A percentile compares a stretch with the other conserved stretches of the same genome.
Evolutionary conservation across 53 echinoderm and acorn worm species (phyloP).

Genomic region (Glandiceps talaboti): DNA sequence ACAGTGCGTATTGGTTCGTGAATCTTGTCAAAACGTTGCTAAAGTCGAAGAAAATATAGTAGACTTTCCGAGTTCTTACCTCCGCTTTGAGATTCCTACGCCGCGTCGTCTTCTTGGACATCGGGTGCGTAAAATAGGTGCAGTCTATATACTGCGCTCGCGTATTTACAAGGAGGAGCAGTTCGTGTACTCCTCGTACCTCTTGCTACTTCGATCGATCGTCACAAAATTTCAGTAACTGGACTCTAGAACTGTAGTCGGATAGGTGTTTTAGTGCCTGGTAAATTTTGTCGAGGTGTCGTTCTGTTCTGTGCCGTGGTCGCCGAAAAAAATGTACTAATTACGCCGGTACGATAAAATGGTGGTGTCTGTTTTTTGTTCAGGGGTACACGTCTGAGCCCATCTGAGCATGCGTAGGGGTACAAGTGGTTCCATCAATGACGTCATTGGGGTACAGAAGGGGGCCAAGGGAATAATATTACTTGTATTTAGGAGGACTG

Average conservation of each 20-base stretch:
- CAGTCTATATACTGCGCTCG: background rate
- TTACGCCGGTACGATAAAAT: background rate
- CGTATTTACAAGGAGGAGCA: background rate
- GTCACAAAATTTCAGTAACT: background rate
- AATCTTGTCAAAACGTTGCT: background rate
- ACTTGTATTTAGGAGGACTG: background rate
- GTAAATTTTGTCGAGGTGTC: background rate
- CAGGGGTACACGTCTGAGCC: conserved; percentile 52
- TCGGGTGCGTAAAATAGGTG: background rate
- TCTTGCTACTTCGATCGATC: background rate
- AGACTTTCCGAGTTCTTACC: background rate
- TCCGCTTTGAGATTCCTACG: background rate
- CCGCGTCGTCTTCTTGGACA: background rate
- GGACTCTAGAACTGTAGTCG: background rate
- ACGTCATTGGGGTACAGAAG: conserved; percentile 33
- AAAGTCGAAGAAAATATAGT: background rate
- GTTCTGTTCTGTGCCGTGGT: background rate
- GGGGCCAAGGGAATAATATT: conserved; percentile 6
- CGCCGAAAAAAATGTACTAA: background rate
- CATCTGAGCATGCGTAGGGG: conserved; percentile 73
- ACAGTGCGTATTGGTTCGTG: background rate
- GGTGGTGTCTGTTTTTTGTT: conserved; percentile 28
- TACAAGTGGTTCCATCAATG: conserved; percentile 53
- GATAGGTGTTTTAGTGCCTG: background rate
- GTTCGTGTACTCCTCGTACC: background rate